Evolutionary conservation across 2,888 invertebrate genomes (phyloP).

Genomic region (Lasioglossum lativentre): DNA sequence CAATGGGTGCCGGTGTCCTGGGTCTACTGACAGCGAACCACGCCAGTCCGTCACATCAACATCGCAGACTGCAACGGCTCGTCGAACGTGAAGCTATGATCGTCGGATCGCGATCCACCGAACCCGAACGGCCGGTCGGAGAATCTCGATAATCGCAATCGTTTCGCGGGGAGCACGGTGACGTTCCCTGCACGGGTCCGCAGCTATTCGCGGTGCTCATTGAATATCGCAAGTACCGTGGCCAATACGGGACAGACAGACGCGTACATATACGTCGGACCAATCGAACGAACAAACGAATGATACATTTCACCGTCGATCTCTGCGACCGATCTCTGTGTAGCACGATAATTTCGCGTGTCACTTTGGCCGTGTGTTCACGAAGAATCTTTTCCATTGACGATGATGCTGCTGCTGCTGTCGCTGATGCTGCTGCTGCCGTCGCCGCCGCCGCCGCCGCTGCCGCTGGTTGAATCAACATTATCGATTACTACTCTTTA

Average conservation of each 20-base stretch:
- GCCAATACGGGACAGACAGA: constrained; percentile 38
- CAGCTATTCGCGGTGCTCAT: constrained; percentile 30
- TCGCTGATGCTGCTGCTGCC: constrained; percentile 28
- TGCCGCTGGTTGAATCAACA: background rate
- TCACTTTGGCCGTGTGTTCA: constrained; percentile 82
- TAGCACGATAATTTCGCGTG: constrained; percentile 56
- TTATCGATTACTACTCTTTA: background rate
- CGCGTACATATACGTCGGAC: constrained; percentile 53
- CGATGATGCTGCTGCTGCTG: constrained; percentile 30
- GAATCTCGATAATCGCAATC: constrained; percentile 35
- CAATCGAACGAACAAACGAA: constrained; percentile 58
- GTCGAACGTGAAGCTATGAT: constrained; percentile 81
- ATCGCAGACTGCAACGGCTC: constrained; percentile 82
- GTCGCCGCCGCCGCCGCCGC: constrained; percentile 17
- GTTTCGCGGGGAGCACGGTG: constrained; percentile 26
- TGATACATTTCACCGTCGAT: constrained; percentile 46
- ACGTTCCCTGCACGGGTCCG: constrained; percentile 21
- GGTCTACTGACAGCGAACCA: constrained; percentile 94
- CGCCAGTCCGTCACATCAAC: constrained; percentile 79
- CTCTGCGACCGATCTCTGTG: constrained; percentile 58
- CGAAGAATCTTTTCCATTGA: constrained; percentile 59
- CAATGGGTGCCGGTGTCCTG: constrained; percentile 99
- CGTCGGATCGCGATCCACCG: constrained; percentile 55
- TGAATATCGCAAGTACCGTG: constrained; percentile 15
- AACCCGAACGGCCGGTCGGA: constrained; percentile 56